These are phyloP conservation scores for Marronus borbonicus DNA, from an alignment of 2,888 invertebrate genomes.

Conservation along the genomic window DNA sequence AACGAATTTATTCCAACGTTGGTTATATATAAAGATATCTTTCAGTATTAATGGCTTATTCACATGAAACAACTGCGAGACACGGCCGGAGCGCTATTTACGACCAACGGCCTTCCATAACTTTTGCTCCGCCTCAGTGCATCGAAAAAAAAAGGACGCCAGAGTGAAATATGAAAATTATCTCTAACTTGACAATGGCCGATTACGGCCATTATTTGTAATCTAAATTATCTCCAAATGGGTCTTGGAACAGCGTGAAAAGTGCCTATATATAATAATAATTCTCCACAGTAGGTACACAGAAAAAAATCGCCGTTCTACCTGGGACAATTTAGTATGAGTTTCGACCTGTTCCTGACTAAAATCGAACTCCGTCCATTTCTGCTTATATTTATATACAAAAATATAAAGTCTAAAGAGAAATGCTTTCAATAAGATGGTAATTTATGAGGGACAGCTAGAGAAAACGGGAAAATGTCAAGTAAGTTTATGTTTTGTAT, in stretches of 20 bases:
- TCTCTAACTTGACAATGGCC: conserved; percentile 54
- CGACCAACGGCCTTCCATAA: conserved; percentile 30
- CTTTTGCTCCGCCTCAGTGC: conserved; percentile 23
- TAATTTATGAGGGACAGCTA: conserved; percentile 31
- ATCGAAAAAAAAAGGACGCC: conserved; percentile 26
- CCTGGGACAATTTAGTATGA: conserved; percentile 24
- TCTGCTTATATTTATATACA: not conserved
- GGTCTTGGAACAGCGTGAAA: conserved; percentile 63
- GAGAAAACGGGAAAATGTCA: conserved; percentile 21
- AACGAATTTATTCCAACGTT: conserved; percentile 49
- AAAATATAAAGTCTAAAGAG: conserved; percentile 1
- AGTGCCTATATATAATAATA: conserved; percentile 55
- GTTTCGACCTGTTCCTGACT: not conserved
- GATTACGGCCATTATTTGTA: conserved; percentile 66
- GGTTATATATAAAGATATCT: conserved; percentile 53
- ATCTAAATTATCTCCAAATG: conserved; percentile 68
- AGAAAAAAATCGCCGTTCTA: conserved; percentile 9
- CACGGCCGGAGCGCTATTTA: conserved; percentile 41
- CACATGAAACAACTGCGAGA: conserved; percentile 53
- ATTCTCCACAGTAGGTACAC: conserved; percentile 35
- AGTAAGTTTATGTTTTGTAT: conserved; percentile 56
- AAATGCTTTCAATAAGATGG: not conserved
- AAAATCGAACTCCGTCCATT: too few relatives aligned
- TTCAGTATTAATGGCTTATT: conserved; percentile 53
- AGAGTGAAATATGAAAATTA: conserved; percentile 48